Base-by-base conservation (phyloP, 2,113 vertebrate species). In the Equus quagga region DNA sequence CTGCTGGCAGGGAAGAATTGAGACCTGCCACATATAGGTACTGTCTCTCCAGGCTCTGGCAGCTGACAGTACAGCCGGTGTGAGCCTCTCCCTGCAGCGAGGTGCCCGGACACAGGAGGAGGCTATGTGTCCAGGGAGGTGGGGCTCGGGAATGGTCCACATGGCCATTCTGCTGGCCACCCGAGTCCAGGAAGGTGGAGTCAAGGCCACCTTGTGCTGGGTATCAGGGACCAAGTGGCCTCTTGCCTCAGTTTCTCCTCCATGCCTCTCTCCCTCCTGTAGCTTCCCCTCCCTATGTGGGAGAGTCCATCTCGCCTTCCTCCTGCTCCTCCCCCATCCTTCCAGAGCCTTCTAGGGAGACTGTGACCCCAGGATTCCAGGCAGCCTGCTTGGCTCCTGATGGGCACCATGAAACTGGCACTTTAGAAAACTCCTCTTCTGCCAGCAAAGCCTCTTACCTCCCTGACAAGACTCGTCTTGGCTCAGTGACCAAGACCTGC, bases 21-120 rank as follows among this genome's bases (percentile, higher is more conserved):
- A 18, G 26, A 14, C 1, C 0, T 24, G 36, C 26, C 12, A 4
- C 0, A 0, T 23, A 6, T 8, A 44, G n/a, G 60, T 5, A 3
- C 12, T 2, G 17, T 19, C 15, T 18, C 33, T 18, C 2, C 3
- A 0, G 5, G 44, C 24, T 41, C 81, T 1, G 0, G 15, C 1
- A 0, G 8, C 18, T 8, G 18, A 9, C 0, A 9, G 19, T 1
- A 5, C 11, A 2, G 18, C 19, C 6, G 12, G 26, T 2, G 19
- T 46, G n/a, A 31, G 28, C 14, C 72, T 6, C 4, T 6, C 41
- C 49, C 41, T 28, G 28, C 17, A 2, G 11, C 5, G 0, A 2
- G 21, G 44, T 3, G 26, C 18, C 62, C 7, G 41, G 51, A 41
- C 4, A 0, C 0, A 4, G 51, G 67, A 65, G 41, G 44, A 36